Base-by-base conservation (phyloP, 2,888 invertebrate genomes). In the Cheilosia vernalis region DNA sequence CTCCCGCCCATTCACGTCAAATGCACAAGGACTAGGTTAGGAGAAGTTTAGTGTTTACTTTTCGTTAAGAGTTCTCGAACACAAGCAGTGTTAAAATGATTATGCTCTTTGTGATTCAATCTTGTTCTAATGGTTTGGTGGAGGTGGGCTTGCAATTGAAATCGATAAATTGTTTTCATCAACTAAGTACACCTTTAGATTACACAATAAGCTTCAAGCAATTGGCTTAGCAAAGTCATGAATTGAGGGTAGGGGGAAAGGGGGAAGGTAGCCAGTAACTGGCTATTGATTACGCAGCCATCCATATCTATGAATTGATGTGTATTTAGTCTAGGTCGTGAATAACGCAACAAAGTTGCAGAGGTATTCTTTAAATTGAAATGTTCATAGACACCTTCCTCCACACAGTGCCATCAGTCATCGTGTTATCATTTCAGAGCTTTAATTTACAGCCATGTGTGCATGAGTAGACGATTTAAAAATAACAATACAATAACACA, bases 91-190 rank as follows among this genome's bases (percentile, higher is more conserved):
- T 66, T 9, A 17, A n/a, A 27, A 19, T 47, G 7, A 47, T 17
- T n/a, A 42, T 44, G 9, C 13, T 51, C 24, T 24, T 21, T 6
- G 56, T 51, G 51, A 27, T 67, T 55, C 44, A 42, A 55, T 66
- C 33, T 49, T 40, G 13, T 27, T n/a, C 27, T 47, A 19, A 15
- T 2, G 2, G n/a, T 13, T 44, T 19, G 53, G 27, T 33, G n/a
- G 19, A 19, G 44, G 42, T 44, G 42, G 69, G 37, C 19, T 53
- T 69, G 51, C 51, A 63, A 76, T 70, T 70, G 69, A 56, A 82
- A 77, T 82, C 82, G 77, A 82, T 81, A 81, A 69, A 76, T 76
- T 60, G 70, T 82, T 76, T 64, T 69, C 63, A 69, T 63, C 56
- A 74, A 76, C 76, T 69, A 49, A 49, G 42, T 37, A 60, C 60